phyloP scores from a whole-genome alignment of 1,140 invertebrate species.

The Chironomus tepperi region DNA sequence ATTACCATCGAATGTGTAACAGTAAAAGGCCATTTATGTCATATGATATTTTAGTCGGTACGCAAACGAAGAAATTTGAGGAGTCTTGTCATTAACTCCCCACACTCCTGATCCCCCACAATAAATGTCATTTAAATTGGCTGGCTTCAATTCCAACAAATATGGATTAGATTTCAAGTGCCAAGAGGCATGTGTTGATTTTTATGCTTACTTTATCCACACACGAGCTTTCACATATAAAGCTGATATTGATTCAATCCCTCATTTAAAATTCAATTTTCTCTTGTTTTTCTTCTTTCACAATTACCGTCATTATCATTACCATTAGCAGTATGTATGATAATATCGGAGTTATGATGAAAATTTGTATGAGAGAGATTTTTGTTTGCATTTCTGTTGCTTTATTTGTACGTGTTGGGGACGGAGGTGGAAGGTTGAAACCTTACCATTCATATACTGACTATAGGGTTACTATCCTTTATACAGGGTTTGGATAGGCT shows the following conservation, averaged over 20 bases:
- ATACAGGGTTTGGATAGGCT: no score
- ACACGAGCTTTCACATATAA: background rate
- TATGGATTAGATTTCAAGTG: constrained; percentile 2
- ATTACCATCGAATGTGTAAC: background rate
- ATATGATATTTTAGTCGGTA: constrained; percentile 2
- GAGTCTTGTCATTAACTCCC: no score
- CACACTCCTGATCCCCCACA: no score
- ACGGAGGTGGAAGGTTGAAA: no score
- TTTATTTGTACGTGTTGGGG: no score
- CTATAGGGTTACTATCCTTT: no score
- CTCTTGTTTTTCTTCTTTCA: background rate
- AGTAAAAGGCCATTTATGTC: constrained; percentile 18
- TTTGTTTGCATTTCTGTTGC: no score
- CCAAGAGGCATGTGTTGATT: background rate
- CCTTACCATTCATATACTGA: no score
- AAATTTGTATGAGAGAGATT: no score
- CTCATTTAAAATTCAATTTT: no score
- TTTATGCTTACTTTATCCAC: background rate
- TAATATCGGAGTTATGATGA: background rate
- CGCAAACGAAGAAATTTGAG: background rate
- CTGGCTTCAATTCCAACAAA: background rate
- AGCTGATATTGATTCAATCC: background rate
- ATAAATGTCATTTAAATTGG: constrained; percentile 9
- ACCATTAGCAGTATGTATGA: background rate
- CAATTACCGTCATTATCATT: background rate